Evolutionary conservation across 92 coral and sea anemone genomes (phyloP), one percentile per base, ranked within the genome.

Genomic region (Umimayanthus chanpuru): DNA sequence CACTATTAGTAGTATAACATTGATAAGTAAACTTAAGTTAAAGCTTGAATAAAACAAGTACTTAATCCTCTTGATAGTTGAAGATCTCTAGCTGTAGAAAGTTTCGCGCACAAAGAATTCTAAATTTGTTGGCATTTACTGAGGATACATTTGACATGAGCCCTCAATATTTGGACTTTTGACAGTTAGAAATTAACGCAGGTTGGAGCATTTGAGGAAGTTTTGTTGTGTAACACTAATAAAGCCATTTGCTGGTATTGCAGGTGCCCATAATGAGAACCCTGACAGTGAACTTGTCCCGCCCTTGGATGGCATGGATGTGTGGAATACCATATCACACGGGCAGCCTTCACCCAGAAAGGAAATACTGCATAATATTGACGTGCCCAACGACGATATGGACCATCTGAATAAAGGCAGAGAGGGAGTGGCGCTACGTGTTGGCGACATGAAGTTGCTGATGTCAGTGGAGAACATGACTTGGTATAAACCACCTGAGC

Each of bases 401-500:
- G 78, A 82, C 40, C 28, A 12, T 18, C 50, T 21, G 53, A n/a
- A 47, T 11, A 43, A 4, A 40, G 36, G 29, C 6, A 79, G 90
- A 50, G 75, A 77, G 30, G 97, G 97, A 41, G 70, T 77, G 79
- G 97, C 94, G 49, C 67, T 94, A 20, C 91, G 97, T n/a, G 77
- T 87, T 50, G 92, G 90, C 23, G 68, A 92, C 29, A 92, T 94
- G 97, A 94, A 94, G 77, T 91, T 94, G 43, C 70, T 94, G 79
- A 86, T 94, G 93, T 83, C 88, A 26, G 93, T 90, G 39, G 79
- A 79, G 56, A 85, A 92, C 49, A 80, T 77, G 85, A 87, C 94
- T 71, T 92, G 97, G 97, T 92, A 81, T 61, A 92, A 86, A 23
- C 93, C 97, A 14, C 94, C 97, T 12, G 94, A 94, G 83, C 74